Percentiles rank a stretch among this genome's conserved stretches.
Conservation (phyloP, 2,113 vertebrate genomes). For the Carassius carassius region DNA sequence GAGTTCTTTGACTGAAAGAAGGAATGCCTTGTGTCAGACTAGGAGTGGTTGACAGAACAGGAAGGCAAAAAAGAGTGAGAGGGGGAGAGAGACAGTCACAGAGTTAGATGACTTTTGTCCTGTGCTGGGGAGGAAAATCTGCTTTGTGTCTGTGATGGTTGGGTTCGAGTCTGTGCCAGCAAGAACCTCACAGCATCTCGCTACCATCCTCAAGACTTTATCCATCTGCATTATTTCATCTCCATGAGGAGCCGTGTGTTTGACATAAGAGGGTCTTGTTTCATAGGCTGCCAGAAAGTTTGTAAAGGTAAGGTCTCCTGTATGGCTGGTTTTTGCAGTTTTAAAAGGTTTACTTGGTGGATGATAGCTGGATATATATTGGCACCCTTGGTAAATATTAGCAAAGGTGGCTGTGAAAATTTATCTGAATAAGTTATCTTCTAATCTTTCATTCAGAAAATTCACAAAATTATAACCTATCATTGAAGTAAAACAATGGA, state of each 20-base stretch:
- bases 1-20: slow-evolving; percentile 69
- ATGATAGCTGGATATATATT: too few relatives aligned
- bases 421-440: too few relatives aligned
- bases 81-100: slow-evolving; percentile 32
- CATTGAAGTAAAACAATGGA: too few relatives aligned
- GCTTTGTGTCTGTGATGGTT: slow-evolving; percentile 49
- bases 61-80: slow-evolving; percentile 27
- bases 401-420: too few relatives aligned
- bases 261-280: slow-evolving; percentile 5
- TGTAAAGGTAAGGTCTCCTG: slow-evolving; percentile 9
- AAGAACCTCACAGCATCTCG: neutral
- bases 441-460: too few relatives aligned
- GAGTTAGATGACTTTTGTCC: neutral
- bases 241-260: slow-evolving; percentile 7
- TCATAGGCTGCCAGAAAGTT: neutral
- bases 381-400: too few relatives aligned
- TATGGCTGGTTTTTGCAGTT: neutral
- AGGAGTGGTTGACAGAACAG: slow-evolving; percentile 60
- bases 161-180: neutral
- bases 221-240: neutral
- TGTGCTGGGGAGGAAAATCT: slow-evolving; percentile 55
- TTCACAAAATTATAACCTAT: too few relatives aligned
- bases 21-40: slow-evolving; percentile 70
- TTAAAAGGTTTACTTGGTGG: neutral
- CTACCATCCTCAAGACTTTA: neutral